Base-by-base conservation (phyloP, 2,888 invertebrate genomes). In the Ariolimax columbianus region DNA sequence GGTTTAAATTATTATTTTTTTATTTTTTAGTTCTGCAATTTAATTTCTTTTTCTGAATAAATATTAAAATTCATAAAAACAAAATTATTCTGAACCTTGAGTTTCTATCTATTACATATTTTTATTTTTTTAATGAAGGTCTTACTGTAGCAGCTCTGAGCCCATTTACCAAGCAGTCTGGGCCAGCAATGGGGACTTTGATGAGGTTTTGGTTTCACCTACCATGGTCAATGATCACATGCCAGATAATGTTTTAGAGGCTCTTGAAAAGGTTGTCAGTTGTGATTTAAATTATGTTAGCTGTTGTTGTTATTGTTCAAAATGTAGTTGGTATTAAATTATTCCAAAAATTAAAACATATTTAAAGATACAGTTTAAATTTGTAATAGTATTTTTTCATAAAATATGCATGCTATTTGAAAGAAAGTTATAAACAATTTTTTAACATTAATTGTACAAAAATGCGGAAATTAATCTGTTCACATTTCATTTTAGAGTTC, bases 161-260 rank as follows among this genome's bases (percentile, higher is more conserved):
- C 97, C 97, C 0, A 97, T 97, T 38, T 97, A 97, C 94, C 97
- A 97, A 94, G 97, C 97, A 23, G 95, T 97, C 36, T 97, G 97
- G 97, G 97, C 97, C 0, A 96, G 96, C 88, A 97, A 97, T 90
- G 96, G 96, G 70, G 97, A 97, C 93, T 97, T 97, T 93, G 97
- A 97, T 93, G 97, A 97, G 94, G 97, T 97, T 36, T 95, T 97
- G 83, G 97, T 97, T 88, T 97, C 97, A 43, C 97, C 97, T 0
- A 97, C 97, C 80, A 97, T 97, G 97, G 92, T 97, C 87, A 97
- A 97, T 94, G 97, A 97, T 94, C 97, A 97, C 94, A 97, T 97
- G 97, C 97, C 97, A 51, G 97, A 97, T 93, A 96, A 96, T 93
- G 96, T 97, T 86, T 95, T 97, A 90, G 96, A 96, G 88, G 97